Base-by-base conservation (phyloP, 2,113 vertebrate genomes). In the Tiliqua scincoides region DNA sequence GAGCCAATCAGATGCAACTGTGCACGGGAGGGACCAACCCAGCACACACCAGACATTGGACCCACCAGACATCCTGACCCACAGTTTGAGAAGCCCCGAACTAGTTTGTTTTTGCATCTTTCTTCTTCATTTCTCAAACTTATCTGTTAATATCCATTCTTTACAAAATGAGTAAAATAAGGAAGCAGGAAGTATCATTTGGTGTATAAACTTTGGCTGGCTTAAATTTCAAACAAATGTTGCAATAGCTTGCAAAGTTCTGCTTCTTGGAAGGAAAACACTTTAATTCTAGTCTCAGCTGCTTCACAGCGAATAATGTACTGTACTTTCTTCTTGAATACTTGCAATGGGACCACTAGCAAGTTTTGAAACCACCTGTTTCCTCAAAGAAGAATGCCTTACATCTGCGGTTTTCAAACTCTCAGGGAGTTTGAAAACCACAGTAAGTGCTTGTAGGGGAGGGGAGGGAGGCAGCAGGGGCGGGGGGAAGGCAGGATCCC, bases 251-350 rank as follows among this genome's bases (percentile, higher is more conserved):
- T 83, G 54, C 59, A 62, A 73, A 83, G 52, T 40, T 59, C 68
- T 23, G 61, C 72, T 83, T 83, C 52, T 83, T 83, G 70, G 68
- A 73, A 73, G 9, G 25, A 43, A 14, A n/a, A 27, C 14, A 9
- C 59, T 83, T 83, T 30, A 59, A 73, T 83, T 62, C 57, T 83
- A 71, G 57, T 59, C 67, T 67, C 81, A 83, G 25, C 70, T 83
- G 68, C 57, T 61, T 83, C 57, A 62, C 71, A 48, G 57, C 62
- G 35, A 73, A 84, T n/a, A 62, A 43, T 61, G 59, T 35, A 43
- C 54, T n/a, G n/a, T n/a, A 48, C 43, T 48, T 18, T 30, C 37
- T 59, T 83, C 37, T 17, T 74, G 71, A 61, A 74, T 63, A 30
- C 57, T 63, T 82, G 62, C 57, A 63, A 15, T 63, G 54, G 43